These are phyloP conservation scores for Podilymbus podiceps DNA, from an alignment of 2,113 vertebrate genomes.

Conservation along the genomic window DNA sequence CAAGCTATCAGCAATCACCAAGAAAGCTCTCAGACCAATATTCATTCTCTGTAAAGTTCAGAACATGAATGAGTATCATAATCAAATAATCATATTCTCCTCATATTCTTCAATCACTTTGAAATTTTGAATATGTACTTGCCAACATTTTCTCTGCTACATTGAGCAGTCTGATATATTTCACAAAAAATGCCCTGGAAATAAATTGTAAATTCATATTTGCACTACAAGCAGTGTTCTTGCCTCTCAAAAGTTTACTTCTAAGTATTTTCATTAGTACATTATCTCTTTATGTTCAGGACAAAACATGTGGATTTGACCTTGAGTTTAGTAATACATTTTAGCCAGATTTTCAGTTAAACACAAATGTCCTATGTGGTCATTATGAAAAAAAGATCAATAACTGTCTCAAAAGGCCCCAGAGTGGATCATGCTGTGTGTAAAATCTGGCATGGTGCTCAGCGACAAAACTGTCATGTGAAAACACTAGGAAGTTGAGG, in stretches of 20 bases:
- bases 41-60: slow-evolving; percentile 90
- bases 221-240: background rate
- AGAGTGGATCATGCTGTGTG: background rate
- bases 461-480: background rate
- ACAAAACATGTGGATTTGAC: background rate
- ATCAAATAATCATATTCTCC: background rate
- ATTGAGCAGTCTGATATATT: background rate
- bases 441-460: background rate
- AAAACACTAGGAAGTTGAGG: background rate
- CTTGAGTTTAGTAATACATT: background rate
- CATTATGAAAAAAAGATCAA: background rate
- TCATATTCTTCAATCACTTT: background rate
- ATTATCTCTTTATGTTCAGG: background rate
- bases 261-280: background rate
- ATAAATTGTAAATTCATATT: background rate
- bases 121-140: background rate
- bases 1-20: slow-evolving; percentile 96
- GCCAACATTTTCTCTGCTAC: background rate
- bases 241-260: background rate
- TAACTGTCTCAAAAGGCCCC: background rate
- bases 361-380: background rate
- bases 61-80: background rate
- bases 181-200: background rate
- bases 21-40: slow-evolving; percentile 94
- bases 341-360: background rate